Evolutionary conservation across 2,888 invertebrate genomes (phyloP).

Genomic region (Ichneumoninae sp.): DNA sequence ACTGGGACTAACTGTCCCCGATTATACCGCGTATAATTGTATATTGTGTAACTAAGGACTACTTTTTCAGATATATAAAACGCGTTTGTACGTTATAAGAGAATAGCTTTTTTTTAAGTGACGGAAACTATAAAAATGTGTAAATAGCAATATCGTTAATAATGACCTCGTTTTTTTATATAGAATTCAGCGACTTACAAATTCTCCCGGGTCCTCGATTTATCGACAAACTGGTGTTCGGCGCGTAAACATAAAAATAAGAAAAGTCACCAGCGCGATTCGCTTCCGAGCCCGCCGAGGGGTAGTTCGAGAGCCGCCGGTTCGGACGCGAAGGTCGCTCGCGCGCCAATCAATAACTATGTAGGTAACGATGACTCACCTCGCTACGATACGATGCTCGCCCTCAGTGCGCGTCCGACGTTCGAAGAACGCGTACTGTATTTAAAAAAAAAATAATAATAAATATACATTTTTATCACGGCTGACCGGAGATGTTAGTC

Average conservation of each 20-base stretch:
- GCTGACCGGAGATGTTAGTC: conserved; percentile 19
- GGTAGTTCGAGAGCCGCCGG: conserved; percentile 28
- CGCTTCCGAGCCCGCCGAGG: conserved; percentile 17
- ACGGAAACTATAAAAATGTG: conserved; percentile 17
- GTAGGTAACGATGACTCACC: conserved; percentile 34
- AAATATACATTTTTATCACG: conserved; percentile 4
- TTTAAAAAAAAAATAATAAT: conserved; percentile 4
- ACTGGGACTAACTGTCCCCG: conserved; percentile 93
- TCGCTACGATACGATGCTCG: conserved; percentile 25
- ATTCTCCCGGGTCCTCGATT: not conserved
- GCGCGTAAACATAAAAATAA: not conserved
- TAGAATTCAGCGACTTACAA: not conserved
- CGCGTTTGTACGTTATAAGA: conserved; percentile 36
- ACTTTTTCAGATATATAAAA: conserved; percentile 39
- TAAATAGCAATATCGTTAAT: conserved; percentile 19
- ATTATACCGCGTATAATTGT: conserved; percentile 48
- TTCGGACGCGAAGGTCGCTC: conserved; percentile 53
- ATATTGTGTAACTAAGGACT: conserved; percentile 45
- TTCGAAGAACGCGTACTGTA: conserved; percentile 41
- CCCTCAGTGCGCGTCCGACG: conserved; percentile 39
- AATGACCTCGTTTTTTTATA: conserved; percentile 26
- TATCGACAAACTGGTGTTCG: not conserved
- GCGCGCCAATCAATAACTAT: conserved; percentile 65
- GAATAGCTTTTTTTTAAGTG: conserved; percentile 55
- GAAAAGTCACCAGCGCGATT: not conserved